Conservation (phyloP, 2,797 vertebrate genomes). For the Parotocinclus haroldoi region DNA sequence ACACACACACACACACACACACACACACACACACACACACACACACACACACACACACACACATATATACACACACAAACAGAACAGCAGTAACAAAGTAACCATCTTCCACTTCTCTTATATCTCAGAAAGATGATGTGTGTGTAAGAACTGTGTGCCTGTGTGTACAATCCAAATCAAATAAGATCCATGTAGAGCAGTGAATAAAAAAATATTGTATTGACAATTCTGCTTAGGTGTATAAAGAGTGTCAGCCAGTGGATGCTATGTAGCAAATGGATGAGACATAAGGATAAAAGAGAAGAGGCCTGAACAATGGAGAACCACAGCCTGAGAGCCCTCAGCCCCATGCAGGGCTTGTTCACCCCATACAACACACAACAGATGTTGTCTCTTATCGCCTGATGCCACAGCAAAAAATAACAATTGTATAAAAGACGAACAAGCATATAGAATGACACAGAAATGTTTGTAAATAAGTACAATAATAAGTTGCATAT, state of each 20-base stretch:
- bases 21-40: slow-evolving; percentile 52
- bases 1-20: too few species aligned
- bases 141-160: slow-evolving; percentile 8
- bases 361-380: slow-evolving; percentile 82
- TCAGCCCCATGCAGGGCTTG: slow-evolving; percentile 75
- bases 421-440: slow-evolving; percentile 79
- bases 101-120: slow-evolving; percentile 18
- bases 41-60: slow-evolving; percentile 53
- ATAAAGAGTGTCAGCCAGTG: slow-evolving; percentile 77
- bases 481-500: neutral
- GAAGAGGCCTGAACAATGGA: slow-evolving; percentile 69
- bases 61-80: slow-evolving; percentile 14
- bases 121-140: slow-evolving; percentile 22
- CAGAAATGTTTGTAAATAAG: slow-evolving; percentile 15
- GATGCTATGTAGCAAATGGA: slow-evolving; percentile 77
- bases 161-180: slow-evolving; percentile 40
- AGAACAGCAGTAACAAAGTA: slow-evolving; percentile 21
- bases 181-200: slow-evolving; percentile 38
- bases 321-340: slow-evolving; percentile 67
- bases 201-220: slow-evolving; percentile 31
- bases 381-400: slow-evolving; percentile 94
- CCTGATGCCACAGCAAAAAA: slow-evolving; percentile 75
- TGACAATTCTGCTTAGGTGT: slow-evolving; percentile 47
- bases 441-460: slow-evolving; percentile 60
- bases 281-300: slow-evolving; percentile 72